Percentiles rank a stretch among this genome's conserved stretches.
phyloP scores from a whole-genome alignment of 1,140 invertebrate species.

The Ips nitidus region DNA sequence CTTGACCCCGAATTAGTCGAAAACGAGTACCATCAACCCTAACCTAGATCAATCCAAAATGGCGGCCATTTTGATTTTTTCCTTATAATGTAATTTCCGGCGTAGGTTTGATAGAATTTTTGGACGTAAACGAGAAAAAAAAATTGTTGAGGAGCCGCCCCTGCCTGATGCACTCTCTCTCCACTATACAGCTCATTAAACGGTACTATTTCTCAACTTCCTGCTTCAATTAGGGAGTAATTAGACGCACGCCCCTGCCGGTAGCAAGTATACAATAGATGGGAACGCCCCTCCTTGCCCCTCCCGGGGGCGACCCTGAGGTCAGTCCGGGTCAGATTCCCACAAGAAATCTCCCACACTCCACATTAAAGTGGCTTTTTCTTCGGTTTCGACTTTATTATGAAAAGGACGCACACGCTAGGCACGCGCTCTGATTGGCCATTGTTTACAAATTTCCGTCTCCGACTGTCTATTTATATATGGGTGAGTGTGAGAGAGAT shows the following conservation, averaged over 20 bases:
- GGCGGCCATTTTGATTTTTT: no score
- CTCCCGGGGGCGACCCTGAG: constrained; percentile 43
- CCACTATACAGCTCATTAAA: neutral
- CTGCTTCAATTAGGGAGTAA: constrained; percentile 51
- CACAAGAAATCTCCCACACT: constrained; percentile 53
- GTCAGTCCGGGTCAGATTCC: constrained; percentile 51
- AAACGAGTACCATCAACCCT: no score
- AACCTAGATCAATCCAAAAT: no score
- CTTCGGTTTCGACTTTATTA: constrained; percentile 37
- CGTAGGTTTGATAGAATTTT: no score
- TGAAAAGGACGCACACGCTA: constrained; percentile 33
- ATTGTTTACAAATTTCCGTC: constrained; percentile 27
- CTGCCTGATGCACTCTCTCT: no score
- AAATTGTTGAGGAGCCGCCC: no score
- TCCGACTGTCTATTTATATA: neutral
- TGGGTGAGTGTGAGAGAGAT: neutral
- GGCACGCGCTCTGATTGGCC: constrained; percentile 19
- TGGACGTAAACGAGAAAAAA: no score
- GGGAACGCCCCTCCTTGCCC: constrained; percentile 46
- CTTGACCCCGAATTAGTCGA: no score
- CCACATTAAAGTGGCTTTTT: constrained; percentile 43
- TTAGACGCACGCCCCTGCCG: constrained; percentile 41
- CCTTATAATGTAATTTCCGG: no score
- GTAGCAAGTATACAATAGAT: constrained; percentile 49
- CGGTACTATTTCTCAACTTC: constrained; percentile 49